phyloP scores from a whole-genome alignment of 1,140 invertebrate genomes.

The Tetraneura akinire region DNA sequence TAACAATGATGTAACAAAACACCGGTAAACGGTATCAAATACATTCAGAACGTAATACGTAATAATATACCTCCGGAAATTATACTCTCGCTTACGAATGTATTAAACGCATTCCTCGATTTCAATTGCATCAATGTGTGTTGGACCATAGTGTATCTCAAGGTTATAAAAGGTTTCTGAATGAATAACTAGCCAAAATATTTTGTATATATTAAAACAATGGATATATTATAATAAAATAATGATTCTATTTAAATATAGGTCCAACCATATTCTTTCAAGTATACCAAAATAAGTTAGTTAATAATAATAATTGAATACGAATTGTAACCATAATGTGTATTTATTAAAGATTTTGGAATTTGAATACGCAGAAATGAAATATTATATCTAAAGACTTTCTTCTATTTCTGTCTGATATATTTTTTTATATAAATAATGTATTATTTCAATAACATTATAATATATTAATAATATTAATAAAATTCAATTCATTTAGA shows the following conservation, averaged over 20 bases:
- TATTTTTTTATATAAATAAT: too few species aligned
- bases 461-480: too few species aligned
- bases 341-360: too few species aligned
- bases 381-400: too few species aligned
- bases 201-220: background rate
- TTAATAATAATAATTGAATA: background rate
- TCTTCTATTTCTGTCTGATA: too few species aligned
- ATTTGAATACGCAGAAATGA: too few species aligned
- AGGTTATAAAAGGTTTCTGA: constrained; percentile 19
- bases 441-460: too few species aligned
- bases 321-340: too few species aligned
- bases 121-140: constrained; percentile 21
- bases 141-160: constrained; percentile 2
- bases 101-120: constrained; percentile 8
- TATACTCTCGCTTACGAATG: constrained; percentile 33
- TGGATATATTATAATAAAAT: background rate
- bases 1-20: constrained; percentile 30
- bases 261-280: background rate
- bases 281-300: background rate
- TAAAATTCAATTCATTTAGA: too few species aligned
- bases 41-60: constrained; percentile 19
- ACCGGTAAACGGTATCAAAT: constrained; percentile 25
- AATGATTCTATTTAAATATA: background rate
- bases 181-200: constrained; percentile 5
- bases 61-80: constrained; percentile 41